These are phyloP conservation scores for Heliconius hortense DNA, from an alignment of 2,888 invertebrate genomes.

Conservation along the genomic window DNA sequence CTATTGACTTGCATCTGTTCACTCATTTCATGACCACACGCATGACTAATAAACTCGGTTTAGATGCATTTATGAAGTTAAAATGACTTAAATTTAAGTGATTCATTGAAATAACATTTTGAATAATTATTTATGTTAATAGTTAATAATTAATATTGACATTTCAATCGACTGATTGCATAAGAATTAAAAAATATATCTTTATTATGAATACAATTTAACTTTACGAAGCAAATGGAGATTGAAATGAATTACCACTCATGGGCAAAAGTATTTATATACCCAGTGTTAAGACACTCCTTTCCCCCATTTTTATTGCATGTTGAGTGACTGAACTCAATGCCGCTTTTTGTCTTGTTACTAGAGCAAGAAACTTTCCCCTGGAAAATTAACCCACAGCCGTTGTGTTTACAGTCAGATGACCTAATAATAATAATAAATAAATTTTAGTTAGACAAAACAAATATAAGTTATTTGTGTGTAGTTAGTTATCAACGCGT, in stretches of 20 bases:
- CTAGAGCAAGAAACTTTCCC: neutral
- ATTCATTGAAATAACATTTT: neutral
- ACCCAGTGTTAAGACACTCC: no score
- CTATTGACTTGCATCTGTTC: conserved; percentile 11
- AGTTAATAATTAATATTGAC: neutral
- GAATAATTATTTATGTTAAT: neutral
- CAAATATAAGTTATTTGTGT: neutral
- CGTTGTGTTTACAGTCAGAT: neutral
- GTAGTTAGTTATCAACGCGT: neutral
- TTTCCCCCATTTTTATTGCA: no score
- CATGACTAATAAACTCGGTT: conserved; percentile 2
- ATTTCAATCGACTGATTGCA: neutral
- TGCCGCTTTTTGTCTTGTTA: neutral
- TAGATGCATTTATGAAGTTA: neutral
- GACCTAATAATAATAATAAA: neutral
- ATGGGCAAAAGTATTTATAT: no score
- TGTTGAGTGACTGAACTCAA: neutral
- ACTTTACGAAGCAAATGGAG: neutral
- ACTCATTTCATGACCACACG: conserved; percentile 13
- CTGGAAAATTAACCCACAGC: neutral
- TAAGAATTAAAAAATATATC: no score
- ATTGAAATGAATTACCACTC: no score
- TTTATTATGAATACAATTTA: no score
- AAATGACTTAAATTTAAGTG: neutral
- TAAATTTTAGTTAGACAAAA: neutral